phyloP scores from a whole-genome alignment of 1,140 invertebrate species.

The Danaus melanippus region DNA sequence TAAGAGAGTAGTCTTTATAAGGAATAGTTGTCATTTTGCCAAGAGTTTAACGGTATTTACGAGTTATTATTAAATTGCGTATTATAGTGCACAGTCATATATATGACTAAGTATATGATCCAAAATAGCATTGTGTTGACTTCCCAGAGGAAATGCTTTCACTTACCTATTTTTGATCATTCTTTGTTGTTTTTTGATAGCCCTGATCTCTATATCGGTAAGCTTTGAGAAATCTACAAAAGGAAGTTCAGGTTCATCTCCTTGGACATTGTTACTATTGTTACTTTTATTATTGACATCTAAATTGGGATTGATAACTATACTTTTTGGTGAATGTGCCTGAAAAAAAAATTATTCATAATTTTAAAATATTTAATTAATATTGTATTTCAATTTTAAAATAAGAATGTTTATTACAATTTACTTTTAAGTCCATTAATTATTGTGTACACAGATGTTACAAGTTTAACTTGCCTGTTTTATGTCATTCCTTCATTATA shows the following conservation, averaged over 20 bases:
- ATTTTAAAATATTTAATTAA: too few species aligned
- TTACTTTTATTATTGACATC: constrained; percentile 10
- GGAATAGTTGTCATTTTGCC: too few species aligned
- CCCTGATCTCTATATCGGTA: constrained; percentile 53
- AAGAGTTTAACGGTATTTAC: too few species aligned
- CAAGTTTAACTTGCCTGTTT: too few species aligned
- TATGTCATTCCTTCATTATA: too few species aligned
- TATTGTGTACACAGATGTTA: too few species aligned
- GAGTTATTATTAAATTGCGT: too few species aligned
- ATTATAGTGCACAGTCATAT: background rate
- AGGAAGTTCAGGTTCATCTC: constrained; percentile 12
- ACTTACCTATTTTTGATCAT: constrained; percentile 87
- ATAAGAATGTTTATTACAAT: too few species aligned
- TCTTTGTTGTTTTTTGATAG: constrained; percentile 85
- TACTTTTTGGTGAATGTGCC: constrained; percentile 22
- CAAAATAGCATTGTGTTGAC: background rate
- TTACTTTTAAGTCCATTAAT: too few species aligned
- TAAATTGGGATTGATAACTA: constrained; percentile 36
- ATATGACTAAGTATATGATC: background rate
- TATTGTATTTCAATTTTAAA: too few species aligned
- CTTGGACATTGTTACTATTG: constrained; percentile 8
- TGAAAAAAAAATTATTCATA: constrained; percentile 13
- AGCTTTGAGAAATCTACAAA: constrained; percentile 30
- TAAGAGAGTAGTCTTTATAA: too few species aligned
- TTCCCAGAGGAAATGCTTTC: background rate